Evolutionary conservation across 2,888 invertebrate genomes (phyloP).

Genomic region (Dicranocentrus wangi): DNA sequence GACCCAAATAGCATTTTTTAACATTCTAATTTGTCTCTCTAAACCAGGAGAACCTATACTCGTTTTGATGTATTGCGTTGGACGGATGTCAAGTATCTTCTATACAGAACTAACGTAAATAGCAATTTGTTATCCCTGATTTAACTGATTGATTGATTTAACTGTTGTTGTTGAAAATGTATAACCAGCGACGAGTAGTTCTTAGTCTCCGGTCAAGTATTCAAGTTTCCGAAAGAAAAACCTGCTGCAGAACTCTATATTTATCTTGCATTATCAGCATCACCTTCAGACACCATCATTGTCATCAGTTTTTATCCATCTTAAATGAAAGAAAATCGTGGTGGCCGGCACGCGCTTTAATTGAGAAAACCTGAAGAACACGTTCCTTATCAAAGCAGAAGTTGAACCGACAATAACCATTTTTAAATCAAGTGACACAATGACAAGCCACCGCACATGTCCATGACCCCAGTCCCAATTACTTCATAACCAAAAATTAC

Average conservation of each 20-base stretch:
- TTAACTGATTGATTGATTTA: too few relatives aligned
- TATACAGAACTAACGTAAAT: too few relatives aligned
- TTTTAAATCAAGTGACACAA: conserved; percentile 35
- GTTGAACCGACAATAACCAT: conserved; percentile 26
- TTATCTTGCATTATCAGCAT: background rate
- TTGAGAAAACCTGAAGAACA: conserved; percentile 58
- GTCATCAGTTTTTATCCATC: conserved; percentile 13
- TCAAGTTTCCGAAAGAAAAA: conserved; percentile 12
- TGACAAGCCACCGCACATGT: conserved; percentile 49
- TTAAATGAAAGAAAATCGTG: conserved; percentile 40
- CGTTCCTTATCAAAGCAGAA: conserved; percentile 48
- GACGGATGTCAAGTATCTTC: too few relatives aligned
- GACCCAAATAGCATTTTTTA: too few relatives aligned
- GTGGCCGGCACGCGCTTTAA: conserved; percentile 50
- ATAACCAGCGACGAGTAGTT: too few relatives aligned
- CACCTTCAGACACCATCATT: conserved; percentile 8
- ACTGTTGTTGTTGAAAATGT: too few relatives aligned
- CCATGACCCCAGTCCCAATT: conserved; percentile 39
- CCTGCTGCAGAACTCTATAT: conserved; percentile 12
- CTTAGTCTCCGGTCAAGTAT: background rate
- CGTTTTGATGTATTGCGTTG: too few relatives aligned
- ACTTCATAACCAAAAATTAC: conserved; percentile 5
- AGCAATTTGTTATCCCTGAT: too few relatives aligned
- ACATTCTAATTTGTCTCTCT: too few relatives aligned
- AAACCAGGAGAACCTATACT: too few relatives aligned